Conservation (phyloP, 2,113 vertebrate species). For the Megaceryle torquata region DNA sequence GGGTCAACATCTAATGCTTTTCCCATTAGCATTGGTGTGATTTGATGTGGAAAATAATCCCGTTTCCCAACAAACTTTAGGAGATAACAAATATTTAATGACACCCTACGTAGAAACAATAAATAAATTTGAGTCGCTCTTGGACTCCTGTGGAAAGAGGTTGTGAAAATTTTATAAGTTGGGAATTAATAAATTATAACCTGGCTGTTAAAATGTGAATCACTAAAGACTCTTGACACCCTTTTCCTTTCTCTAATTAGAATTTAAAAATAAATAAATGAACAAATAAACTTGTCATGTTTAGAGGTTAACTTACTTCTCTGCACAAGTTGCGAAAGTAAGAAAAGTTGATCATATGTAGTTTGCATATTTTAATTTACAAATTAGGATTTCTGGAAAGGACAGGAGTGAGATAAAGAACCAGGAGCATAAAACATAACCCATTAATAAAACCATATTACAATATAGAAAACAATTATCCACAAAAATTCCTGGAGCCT, state of each 20-base stretch:
- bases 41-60: conserved; percentile 69
- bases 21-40: conserved; percentile 60
- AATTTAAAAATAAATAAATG: conserved; percentile 79
- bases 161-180: conserved; percentile 82
- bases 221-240: conserved; percentile 77
- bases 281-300: conserved; percentile 62
- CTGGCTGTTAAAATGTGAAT: conserved; percentile 81
- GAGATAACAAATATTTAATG: conserved; percentile 85
- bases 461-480: not conserved
- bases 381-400: not conserved
- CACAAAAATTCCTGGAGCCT: not conserved
- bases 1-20: conserved; percentile 60
- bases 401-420: not conserved
- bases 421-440: not conserved
- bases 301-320: conserved; percentile 47
- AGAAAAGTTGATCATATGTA: not conserved
- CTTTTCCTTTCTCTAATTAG: conserved; percentile 79
- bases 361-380: conserved; percentile 23
- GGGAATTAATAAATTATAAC: conserved; percentile 85
- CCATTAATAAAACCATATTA: not conserved
- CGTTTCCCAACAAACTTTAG: conserved; percentile 70
- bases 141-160: conserved; percentile 77
- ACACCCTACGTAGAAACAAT: conserved; percentile 81
- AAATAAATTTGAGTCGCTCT: conserved; percentile 80
- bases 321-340: conserved; percentile 24